These are phyloP conservation scores for Rhinoderma darwinii DNA, from an alignment of 2,113 vertebrate species.

Conservation along the genomic window DNA sequence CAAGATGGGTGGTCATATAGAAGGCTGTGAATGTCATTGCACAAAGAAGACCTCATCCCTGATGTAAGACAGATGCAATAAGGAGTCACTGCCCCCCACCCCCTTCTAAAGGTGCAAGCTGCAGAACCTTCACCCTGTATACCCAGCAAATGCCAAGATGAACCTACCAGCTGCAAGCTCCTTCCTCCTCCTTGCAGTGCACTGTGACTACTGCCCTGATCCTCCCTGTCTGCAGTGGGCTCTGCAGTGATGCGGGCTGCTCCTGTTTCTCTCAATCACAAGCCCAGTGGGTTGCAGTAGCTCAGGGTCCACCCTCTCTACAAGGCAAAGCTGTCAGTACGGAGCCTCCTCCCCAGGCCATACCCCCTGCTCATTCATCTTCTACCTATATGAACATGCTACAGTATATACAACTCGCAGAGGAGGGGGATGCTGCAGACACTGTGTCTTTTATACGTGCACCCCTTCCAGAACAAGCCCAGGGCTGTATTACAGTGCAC, in stretches of 20 bases:
- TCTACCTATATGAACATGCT: constrained; percentile 10
- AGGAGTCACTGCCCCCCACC: neutral
- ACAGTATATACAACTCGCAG: neutral
- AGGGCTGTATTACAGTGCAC: neutral
- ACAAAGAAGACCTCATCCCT: constrained; percentile 32
- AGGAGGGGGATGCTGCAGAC: neutral
- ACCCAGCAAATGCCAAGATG: neutral
- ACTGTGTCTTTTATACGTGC: neutral
- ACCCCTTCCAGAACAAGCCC: neutral
- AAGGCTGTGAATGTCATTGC: neutral
- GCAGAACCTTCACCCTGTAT: neutral
- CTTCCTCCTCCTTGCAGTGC: constrained; percentile 12
- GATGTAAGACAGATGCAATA: constrained; percentile 33
- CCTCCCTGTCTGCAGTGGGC: constrained; percentile 60
- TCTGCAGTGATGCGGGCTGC: constrained; percentile 65
- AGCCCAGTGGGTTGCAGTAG: constrained; percentile 4
- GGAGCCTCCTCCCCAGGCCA: constrained; percentile 67
- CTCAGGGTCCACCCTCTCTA: neutral
- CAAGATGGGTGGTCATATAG: constrained; percentile 29
- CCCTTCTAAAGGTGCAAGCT: neutral
- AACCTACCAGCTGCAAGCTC: constrained; percentile 10
- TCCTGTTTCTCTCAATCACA: constrained; percentile 61
- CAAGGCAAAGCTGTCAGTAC: constrained; percentile 59
- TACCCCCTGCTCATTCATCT: constrained; percentile 59
- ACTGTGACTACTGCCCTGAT: neutral